These are phyloP conservation scores for Tragelaphus eurycerus DNA, from an alignment of 2,797 vertebrate species.

Conservation along the genomic window DNA sequence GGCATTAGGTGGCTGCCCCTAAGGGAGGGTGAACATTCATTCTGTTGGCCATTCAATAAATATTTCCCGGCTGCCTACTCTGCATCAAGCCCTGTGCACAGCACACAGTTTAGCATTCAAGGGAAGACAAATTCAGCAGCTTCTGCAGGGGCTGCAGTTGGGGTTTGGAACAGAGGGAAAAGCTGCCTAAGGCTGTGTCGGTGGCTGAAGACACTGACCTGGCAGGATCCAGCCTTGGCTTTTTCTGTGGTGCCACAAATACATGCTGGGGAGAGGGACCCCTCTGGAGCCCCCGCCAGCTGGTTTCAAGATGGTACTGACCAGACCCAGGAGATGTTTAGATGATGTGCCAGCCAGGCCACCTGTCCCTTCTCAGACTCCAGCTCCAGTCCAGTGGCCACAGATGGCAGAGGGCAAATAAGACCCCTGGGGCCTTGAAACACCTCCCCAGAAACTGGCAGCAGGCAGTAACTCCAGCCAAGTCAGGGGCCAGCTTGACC, in stretches of 20 bases:
- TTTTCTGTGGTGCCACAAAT: background rate
- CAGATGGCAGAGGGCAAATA: constrained; percentile 65
- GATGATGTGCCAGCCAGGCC: constrained; percentile 59
- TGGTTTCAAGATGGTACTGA: constrained; percentile 27
- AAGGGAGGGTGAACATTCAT: background rate
- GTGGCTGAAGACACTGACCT: background rate
- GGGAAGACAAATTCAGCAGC: background rate
- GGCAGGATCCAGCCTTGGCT: constrained; percentile 22
- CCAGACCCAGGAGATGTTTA: constrained; percentile 47
- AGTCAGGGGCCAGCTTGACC: constrained; percentile 28
- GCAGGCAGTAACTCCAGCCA: constrained; percentile 45
- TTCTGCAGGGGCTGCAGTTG: background rate
- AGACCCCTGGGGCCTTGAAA: constrained; percentile 46
- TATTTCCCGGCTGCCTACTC: constrained; percentile 13
- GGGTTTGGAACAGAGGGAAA: background rate
- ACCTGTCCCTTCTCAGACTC: constrained; percentile 64
- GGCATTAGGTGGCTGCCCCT: background rate
- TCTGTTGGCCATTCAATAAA: background rate
- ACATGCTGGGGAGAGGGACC: background rate
- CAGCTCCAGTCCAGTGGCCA: constrained; percentile 32
- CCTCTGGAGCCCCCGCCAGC: background rate
- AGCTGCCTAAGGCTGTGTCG: background rate
- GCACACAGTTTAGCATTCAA: background rate
- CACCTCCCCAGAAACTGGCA: constrained; percentile 40
- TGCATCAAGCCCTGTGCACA: background rate